Base-by-base conservation (phyloP, 2,113 vertebrate genomes). In the Bubo bubo region DNA sequence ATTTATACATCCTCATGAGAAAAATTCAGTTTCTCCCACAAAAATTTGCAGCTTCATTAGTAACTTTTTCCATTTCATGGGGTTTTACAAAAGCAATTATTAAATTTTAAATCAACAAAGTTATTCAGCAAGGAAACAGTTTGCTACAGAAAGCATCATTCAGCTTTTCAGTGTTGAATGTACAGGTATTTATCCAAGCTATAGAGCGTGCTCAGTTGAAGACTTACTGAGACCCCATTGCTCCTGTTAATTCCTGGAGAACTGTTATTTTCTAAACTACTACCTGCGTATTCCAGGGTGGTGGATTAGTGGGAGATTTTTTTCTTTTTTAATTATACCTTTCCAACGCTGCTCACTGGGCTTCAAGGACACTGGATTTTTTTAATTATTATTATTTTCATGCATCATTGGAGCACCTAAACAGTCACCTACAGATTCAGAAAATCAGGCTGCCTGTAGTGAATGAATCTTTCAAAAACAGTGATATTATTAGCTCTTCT, bases 401-500 rank as follows among this genome's bases (percentile, higher is more conserved):
- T 89, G 86, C 90, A 90, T 84, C 90, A 64, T 68, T 94, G 89
- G 82, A 96, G 55, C 59, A 93, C 47, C 90, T 94, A 95, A 97
- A 92, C 50, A 82, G 83, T 39, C 47, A 88, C 86, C 90, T 93
- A 92, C 55, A 95, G 86, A 95, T 79, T 83, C 52, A 86, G 89
- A 94, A 97, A 97, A 97, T 64, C 88, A 93, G 76, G 76, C 52
- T 79, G 67, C 84, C 79, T 92, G 27, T 63, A 87, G 90, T 87
- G 79, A 43, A 94, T 85, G 95, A 97, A 92, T 95, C 72, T 87
- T 97, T 97, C 66, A 90, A 86, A 95, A 95, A 75, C 53, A 96
- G 88, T 79, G 66, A 88, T 96, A 97, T 90, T 86, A 95, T 97
- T 97, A 97, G 88, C 85, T 95, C 95, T 97, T 97, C 93, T 96